Evolutionary conservation across 2,888 invertebrate species (phyloP), one percentile per base, ranked within the genome.

Genomic region (Trypoxylon attenuatum): DNA sequence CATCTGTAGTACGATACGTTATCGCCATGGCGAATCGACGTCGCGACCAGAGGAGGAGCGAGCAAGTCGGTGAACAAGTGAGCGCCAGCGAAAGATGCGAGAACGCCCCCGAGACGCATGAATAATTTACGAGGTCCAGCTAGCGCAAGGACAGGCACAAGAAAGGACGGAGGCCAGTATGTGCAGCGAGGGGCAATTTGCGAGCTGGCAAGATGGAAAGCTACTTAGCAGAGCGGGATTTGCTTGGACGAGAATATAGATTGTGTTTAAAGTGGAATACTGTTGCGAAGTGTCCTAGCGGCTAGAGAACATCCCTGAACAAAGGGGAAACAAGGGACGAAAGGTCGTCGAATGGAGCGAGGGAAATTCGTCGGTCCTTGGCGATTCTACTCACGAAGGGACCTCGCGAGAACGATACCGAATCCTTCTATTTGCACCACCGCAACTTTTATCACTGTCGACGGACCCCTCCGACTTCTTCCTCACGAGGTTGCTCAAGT

Each of bases 351-450:
- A 58, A 52, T n/a, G n/a, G n/a, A 71, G 69, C 46, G 62, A 72
- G 71, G 53, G 69, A 71, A 73, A 62, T 73, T 80, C 73, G 75
- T 76, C 70, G 77, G 69, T 46, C 46, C 58, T 61, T 76, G 65
- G 71, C 72, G 73, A 80, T 79, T 80, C 74, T 59, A 69, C 76
- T 76, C 79, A 75, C 77, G 73, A 46, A 75, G 66, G 68, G 73
- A 78, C 76, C 77, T 80, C 71, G 78, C 68, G 69, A 77, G 76
- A 80, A 76, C 76, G 79, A 76, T 73, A 76, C 77, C 73, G 79
- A 77, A 81, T 81, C 78, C 77, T 75, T 69, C 78, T 82, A 79
- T 82, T 82, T 82, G 78, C 77, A 79, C 73, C n/a, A 33, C 70
- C 68, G 77, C 76, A 77, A 78, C 76, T 82, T 82, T 82, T 82